phyloP scores from a whole-genome alignment of 2,888 invertebrate species.

The Melanophora roralis region DNA sequence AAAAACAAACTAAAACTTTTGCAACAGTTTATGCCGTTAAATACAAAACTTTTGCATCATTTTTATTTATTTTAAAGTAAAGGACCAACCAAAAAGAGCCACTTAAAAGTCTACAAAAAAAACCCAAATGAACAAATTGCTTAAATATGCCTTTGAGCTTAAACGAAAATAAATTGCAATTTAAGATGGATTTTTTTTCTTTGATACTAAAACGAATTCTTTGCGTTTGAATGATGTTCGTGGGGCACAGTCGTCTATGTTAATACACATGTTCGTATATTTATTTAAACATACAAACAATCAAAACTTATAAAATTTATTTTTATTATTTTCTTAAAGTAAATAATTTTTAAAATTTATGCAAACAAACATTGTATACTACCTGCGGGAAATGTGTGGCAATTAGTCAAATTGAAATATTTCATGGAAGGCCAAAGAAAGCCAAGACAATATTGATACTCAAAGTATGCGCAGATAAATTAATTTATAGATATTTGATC shows the following conservation, averaged over 20 bases:
- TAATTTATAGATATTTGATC: no score
- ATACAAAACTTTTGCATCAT: not conserved
- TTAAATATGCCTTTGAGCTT: constrained; percentile 44
- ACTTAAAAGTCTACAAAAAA: not conserved
- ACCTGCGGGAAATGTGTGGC: no score
- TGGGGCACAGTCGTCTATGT: not conserved
- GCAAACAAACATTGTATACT: no score
- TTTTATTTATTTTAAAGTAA: not conserved
- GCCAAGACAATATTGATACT: no score
- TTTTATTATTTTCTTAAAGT: no score
- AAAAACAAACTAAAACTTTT: no score
- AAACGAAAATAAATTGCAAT: constrained; percentile 57
- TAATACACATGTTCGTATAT: not conserved
- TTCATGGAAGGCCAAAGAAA: no score
- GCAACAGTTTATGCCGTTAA: not conserved
- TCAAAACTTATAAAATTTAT: no score
- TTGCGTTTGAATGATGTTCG: constrained; percentile 11
- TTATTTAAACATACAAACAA: not conserved
- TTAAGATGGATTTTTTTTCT: constrained; percentile 43
- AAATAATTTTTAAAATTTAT: no score
- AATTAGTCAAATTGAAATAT: no score
- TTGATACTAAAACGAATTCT: constrained; percentile 42
- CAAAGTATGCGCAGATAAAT: no score
- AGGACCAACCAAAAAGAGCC: not conserved
- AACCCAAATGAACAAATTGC: constrained; percentile 1